A percentile compares a stretch with the other conserved stretches of the same genome.
phyloP scores from a whole-genome alignment of 2,113 vertebrate species.

The Mus spicilegus region DNA sequence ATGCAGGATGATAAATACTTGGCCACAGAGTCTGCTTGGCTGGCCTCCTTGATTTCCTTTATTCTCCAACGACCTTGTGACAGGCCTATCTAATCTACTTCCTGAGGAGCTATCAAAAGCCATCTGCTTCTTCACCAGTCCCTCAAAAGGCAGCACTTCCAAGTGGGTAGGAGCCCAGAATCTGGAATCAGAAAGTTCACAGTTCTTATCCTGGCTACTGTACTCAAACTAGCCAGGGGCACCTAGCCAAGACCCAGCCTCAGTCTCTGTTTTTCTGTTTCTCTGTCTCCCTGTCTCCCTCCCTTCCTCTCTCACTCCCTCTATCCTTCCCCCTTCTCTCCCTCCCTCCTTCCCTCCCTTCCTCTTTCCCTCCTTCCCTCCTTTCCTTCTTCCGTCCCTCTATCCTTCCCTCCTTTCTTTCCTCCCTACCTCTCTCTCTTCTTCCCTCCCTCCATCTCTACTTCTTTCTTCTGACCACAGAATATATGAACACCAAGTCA shows the following conservation, averaged over 20 bases:
- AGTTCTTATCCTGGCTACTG: not conserved
- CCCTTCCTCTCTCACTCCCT: not conserved
- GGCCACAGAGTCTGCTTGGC: not conserved
- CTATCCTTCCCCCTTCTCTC: not conserved
- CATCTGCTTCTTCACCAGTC: not conserved
- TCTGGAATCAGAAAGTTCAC: not conserved
- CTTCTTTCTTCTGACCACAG: not conserved
- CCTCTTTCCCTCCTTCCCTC: fast-evolving
- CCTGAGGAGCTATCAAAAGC: not conserved
- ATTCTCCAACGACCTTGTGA: not conserved
- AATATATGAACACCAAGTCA: not conserved
- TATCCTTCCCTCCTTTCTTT: no score
- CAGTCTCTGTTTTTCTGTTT: not conserved
- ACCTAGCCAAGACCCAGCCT: not conserved
- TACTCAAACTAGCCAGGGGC: not conserved
- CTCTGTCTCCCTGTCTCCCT: not conserved
- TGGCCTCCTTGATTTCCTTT: not conserved
- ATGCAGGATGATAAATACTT: not conserved
- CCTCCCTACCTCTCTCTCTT: not conserved
- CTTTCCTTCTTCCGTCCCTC: no score
- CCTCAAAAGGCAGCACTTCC: not conserved
- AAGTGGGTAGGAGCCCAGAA: not conserved
- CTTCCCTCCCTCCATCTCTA: not conserved
- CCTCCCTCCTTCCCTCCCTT: no score
- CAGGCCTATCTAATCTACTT: not conserved